These are phyloP conservation scores for Hemithea aestivaria DNA, from an alignment of 2,888 invertebrate species.

Conservation along the genomic window DNA sequence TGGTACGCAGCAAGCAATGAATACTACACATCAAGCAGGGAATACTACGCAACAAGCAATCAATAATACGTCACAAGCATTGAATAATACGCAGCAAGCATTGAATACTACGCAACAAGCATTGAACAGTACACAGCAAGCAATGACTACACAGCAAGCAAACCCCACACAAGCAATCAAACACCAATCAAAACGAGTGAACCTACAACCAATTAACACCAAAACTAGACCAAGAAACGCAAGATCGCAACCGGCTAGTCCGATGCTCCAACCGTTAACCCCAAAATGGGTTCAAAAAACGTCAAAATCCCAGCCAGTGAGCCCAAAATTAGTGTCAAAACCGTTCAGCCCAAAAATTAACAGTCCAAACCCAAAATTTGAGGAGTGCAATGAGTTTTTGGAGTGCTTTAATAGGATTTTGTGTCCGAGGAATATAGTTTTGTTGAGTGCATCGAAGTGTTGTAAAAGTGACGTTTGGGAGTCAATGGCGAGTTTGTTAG, in stretches of 20 bases:
- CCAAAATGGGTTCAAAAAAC: background rate
- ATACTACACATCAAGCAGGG: background rate
- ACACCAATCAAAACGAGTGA: too few relatives aligned
- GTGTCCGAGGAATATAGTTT: constrained; percentile 60
- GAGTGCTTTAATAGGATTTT: constrained; percentile 61
- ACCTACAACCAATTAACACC: constrained; percentile 7
- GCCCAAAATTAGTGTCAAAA: constrained; percentile 4
- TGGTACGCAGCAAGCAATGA: background rate
- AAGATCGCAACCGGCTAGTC: constrained; percentile 12
- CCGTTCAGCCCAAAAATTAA: background rate
- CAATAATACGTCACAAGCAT: constrained; percentile 1
- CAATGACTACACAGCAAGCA: background rate
- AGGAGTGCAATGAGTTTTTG: constrained; percentile 27
- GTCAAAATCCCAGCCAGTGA: constrained; percentile 5
- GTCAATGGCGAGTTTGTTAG: constrained; percentile 59
- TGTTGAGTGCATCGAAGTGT: constrained; percentile 41
- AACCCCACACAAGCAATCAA: background rate
- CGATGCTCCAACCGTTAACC: constrained; percentile 8
- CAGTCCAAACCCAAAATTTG: background rate
- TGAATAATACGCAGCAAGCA: background rate
- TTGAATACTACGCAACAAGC: background rate
- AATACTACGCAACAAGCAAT: constrained; percentile 1
- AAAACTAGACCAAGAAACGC: constrained; percentile 2
- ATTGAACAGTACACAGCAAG: background rate
- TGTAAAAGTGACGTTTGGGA: constrained; percentile 52